phyloP scores from a whole-genome alignment of 2,113 vertebrate genomes.

The Cynocephalus volans region DNA sequence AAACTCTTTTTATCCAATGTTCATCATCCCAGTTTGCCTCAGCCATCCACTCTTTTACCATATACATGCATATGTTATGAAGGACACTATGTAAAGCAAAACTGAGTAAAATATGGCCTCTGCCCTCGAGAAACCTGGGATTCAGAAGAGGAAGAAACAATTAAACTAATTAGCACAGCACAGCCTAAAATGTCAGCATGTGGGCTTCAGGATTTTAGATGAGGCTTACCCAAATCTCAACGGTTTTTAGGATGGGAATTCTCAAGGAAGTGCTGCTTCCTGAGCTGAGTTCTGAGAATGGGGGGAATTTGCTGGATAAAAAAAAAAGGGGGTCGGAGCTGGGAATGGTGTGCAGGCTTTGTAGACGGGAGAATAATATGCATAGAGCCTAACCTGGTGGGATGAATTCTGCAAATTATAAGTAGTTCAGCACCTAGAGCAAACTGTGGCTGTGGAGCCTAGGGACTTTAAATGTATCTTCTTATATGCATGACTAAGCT shows the following conservation, averaged over 20 bases:
- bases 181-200: neutral
- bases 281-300: neutral
- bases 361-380: neutral
- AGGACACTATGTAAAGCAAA: neutral
- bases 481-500: rapidly evolving
- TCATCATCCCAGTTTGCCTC: neutral
- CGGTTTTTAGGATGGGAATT: rapidly evolving
- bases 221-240: rapidly evolving
- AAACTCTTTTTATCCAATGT: neutral
- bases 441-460: neutral
- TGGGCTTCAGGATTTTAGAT: rapidly evolving
- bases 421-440: neutral
- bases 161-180: neutral
- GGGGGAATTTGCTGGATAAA: neutral
- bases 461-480: too few species aligned
- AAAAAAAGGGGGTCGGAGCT: too few species aligned
- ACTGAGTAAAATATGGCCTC: neutral
- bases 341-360: rapidly evolving
- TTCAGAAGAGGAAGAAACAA: neutral
- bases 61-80: neutral
- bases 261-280: neutral
- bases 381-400: neutral
- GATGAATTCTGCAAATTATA: neutral
- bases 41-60: neutral
- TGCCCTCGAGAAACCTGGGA: neutral